Evolutionary conservation across 2,797 vertebrate species (phyloP).

Genomic region (Scolopax rusticola): DNA sequence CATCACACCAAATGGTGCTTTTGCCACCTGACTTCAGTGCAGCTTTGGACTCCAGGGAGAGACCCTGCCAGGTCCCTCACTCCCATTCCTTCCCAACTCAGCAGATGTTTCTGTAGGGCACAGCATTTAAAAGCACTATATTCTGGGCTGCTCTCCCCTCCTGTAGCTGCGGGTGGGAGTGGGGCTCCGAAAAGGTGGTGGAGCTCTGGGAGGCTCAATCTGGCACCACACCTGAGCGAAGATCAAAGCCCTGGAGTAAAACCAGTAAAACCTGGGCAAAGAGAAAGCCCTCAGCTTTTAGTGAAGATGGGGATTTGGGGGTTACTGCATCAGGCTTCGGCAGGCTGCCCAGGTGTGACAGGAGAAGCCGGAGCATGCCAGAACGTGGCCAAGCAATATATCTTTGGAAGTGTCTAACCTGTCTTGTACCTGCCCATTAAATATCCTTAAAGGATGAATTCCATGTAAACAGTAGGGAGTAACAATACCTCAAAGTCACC

Average conservation of each 20-base stretch:
- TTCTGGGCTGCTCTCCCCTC: neutral
- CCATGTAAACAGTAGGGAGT: slow-evolving; percentile 9
- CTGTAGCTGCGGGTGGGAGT: fast-evolving
- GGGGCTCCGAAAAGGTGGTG: neutral
- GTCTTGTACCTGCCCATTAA: neutral
- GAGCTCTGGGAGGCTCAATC: neutral
- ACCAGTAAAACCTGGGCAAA: neutral
- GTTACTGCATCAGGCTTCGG: neutral
- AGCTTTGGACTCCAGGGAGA: neutral
- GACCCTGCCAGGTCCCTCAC: neutral
- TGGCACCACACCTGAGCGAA: neutral
- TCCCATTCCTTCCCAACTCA: neutral
- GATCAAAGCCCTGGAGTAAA: neutral
- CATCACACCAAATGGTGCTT: neutral
- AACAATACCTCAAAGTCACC: slow-evolving; percentile 19
- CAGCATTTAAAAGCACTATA: neutral
- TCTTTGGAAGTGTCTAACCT: neutral
- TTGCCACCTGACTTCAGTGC: neutral
- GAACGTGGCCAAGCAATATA: neutral
- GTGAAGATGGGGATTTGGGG: neutral
- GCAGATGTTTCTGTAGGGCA: neutral
- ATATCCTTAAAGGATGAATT: neutral
- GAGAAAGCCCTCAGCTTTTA: neutral
- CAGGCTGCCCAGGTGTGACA: neutral
- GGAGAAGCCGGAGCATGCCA: neutral